Base-by-base conservation (phyloP, 2,113 vertebrate species). In the Plecotus auritus region DNA sequence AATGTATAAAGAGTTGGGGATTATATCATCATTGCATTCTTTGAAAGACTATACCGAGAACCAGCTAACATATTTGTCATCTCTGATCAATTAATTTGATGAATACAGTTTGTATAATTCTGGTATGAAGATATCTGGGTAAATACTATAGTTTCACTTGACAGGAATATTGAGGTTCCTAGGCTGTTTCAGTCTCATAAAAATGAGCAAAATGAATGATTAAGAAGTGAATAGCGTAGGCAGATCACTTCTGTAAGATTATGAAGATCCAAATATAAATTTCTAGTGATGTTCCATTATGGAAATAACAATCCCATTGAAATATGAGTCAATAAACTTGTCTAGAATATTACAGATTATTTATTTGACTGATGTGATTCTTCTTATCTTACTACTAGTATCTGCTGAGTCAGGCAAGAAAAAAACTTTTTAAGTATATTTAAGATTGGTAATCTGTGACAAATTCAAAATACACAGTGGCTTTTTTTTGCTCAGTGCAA, bases 241-340 rank as follows among this genome's bases (percentile, higher is more conserved):
- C 42, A 94, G n/a, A 78, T 91, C 28, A 85, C 5, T 95, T 85
- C 72, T 56, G 28, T 94, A 86, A 89, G 54, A 85, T 81, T 84
- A 88, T 70, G 16, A 70, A 90, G 51, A 87, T 56, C 84, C 59
- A 90, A 83, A 93, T 96, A 94, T 84, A 95, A 95, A 93, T 91
- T 73, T 92, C 28, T 91, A 88, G n/a, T 66, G 54, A 10, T 69
- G 93, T 88, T 61, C 17, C 42, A 81, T 76, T 91, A 67, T 89
- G 30, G 67, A 94, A 95, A 91, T 93, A 72, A 35, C 30, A 92
- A 80, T 85, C 61, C 26, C 84, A 67, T 56, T 93, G 76, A 93
- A 93, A 70, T 80, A 64, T 64, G 81, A 89, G 61, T 78, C 51
- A 85, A 22, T 69, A 47, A 72, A 35, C 66, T 88, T 93, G 23